Percentiles rank a stretch among this genome's conserved stretches.
Evolutionary conservation across 2,113 vertebrate species (phyloP).

Genomic region (Rhinolophus ferrumequinum): DNA sequence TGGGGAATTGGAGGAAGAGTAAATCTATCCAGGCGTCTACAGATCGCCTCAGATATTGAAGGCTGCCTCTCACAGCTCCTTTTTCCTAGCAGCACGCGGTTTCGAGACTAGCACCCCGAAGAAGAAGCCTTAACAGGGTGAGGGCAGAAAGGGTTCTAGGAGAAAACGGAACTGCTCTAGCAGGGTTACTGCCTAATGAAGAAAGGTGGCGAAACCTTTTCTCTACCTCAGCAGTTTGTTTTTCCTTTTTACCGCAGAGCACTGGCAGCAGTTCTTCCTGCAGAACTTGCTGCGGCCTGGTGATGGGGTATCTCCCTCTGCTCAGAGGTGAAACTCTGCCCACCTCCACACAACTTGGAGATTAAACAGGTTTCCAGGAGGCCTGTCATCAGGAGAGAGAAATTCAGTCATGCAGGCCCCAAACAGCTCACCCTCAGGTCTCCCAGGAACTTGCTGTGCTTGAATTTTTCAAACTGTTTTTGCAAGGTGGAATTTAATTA

Average conservation of each 20-base stretch:
- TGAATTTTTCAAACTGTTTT: conserved; percentile 49
- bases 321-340: neutral
- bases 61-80: neutral
- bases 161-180: neutral
- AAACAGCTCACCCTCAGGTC: neutral
- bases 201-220: neutral
- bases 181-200: neutral
- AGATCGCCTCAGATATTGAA: accelerated
- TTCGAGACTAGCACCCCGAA: neutral
- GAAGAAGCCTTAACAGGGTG: neutral
- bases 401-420: neutral
- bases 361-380: neutral
- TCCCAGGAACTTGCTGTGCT: neutral
- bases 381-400: neutral
- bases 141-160: neutral
- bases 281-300: neutral
- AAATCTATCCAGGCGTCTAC: neutral
- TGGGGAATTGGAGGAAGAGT: neutral
- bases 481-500: conserved; percentile 56
- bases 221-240: neutral
- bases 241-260: neutral
- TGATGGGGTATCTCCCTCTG: neutral
- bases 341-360: neutral
- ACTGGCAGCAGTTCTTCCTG: neutral
- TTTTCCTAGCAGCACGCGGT: neutral